Evolutionary conservation across 2,113 vertebrate species (phyloP), one percentile per base, ranked within the genome.

Genomic region (Melanocharis versteri): DNA sequence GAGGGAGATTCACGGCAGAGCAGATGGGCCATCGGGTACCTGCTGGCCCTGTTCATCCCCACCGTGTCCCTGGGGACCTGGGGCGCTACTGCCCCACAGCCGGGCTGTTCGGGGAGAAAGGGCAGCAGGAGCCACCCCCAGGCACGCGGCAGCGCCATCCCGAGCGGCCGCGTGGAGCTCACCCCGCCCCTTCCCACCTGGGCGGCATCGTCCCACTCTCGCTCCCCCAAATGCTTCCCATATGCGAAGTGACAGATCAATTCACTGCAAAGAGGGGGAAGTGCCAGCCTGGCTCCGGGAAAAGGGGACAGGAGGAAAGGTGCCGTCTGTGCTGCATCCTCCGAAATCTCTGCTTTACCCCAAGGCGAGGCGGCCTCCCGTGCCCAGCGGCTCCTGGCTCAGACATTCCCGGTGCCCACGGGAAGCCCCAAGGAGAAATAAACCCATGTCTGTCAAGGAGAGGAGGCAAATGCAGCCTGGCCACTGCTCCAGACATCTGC

Each of bases 361-460:
- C 51, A 24, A 6, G 0, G 1, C 0, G 0, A 30, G 28, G 68
- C 60, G 61, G 13, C 68, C 37, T 47, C 72, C 70, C 5, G 1
- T 10, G 37, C 86, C 33, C 75, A 17, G 73, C 2, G 0, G 80
- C 60, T 48, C 64, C 21, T 13, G 7, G 60, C 57, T 58, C 68
- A 31, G 39, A 19, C 1, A 0, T 17, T 54, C 51, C 64, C 6
- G 2, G 66, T 16, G 40, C 19, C 7, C 58, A 2, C 1, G 1
- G 47, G 26, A 42, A 35, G 44, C 37, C 47, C 44, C 79, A 13
- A n/a, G 28, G 26, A 37, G 17, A 56, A 81, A 44, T 1, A 28
- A 71, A 39, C 20, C 10, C 4, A 0, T 0, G 15, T 37, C 72
- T 37, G 51, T 16, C 50, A 28, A 7, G 65, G 54, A 16, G 33